Base-by-base conservation (phyloP, 1,140 invertebrate genomes). In the Aphelinus atriplicis region DNA sequence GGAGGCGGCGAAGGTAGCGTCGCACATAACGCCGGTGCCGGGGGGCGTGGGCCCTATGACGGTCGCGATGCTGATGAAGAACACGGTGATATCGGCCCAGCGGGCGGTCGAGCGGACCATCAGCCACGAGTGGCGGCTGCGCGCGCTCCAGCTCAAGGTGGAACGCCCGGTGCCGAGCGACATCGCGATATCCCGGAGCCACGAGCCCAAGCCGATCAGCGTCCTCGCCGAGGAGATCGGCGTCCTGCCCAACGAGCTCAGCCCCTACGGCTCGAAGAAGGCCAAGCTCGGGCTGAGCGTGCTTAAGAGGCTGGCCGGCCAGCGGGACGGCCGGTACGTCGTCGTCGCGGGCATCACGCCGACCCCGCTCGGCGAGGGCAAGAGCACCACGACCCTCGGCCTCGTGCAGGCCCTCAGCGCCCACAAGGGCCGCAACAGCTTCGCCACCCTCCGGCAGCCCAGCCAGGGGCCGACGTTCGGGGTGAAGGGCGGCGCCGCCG, bases 401-500 rank as follows among this genome's bases (percentile, higher is more conserved):
- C 87, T 99, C 65, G 93, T 93, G 7, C 98, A 99, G 88, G 97
- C 97, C 6, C 88, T 99, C 7, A 92, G 93, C 1, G 95, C 94
- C 3, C 95, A 97, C 81, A 91, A 93, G 75, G 91, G 92, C 3
- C 94, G 91, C 79, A 99, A 99, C 89, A 92, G 95, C 0, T 94
- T 99, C 85, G 98, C 95, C 4, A 98, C 96, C 83, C 92, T 99
- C 64, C 90, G 98, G n/a, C 98, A 99, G 85, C 98, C 98, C 0
- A 98, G 97, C 51, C 97, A 99, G 88, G 98, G 98, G 45, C 98
- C 98, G 1, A 99, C 97, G 1, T 99, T 99, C 89, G 98, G 98
- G 10, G 97, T 99, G 58, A 99, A 99, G 90, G 97, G 96, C 62
- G 97, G 97, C 9, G 97, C 97, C 61, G 96, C 97, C 71, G 97